These are phyloP conservation scores for Indicator indicator DNA, from an alignment of 2,113 vertebrate species.

Conservation along the genomic window DNA sequence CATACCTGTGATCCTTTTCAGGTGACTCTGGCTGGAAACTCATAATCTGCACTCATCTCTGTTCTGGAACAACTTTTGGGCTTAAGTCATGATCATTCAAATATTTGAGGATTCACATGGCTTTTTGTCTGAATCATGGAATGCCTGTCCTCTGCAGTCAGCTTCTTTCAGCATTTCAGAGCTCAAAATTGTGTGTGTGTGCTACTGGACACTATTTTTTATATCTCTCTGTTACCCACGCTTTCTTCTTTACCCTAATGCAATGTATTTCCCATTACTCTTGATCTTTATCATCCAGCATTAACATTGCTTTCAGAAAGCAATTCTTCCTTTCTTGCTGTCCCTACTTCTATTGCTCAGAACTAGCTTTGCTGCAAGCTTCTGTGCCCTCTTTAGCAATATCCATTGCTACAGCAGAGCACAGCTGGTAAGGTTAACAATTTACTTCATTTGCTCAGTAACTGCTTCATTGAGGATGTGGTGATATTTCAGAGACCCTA, in stretches of 20 bases:
- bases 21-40: not conserved
- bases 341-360: not conserved
- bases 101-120: not conserved
- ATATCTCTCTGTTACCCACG: not conserved
- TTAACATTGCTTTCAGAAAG: conserved; percentile 12
- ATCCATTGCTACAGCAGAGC: not conserved
- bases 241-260: not conserved
- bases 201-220: not conserved
- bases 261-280: not conserved
- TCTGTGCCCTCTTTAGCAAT: not conserved
- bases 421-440: not conserved
- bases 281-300: not conserved
- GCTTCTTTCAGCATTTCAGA: not conserved
- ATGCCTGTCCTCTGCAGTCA: not conserved
- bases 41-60: not conserved
- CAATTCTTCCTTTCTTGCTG: not conserved
- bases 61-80: not conserved
- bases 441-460: conserved; percentile 27
- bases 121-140: not conserved
- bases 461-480: not conserved
- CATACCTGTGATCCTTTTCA: not conserved
- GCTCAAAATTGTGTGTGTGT: not conserved
- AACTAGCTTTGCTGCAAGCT: not conserved
- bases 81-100: not conserved
- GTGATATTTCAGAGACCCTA: not conserved